Base-by-base conservation (phyloP, 2,113 vertebrate genomes). In the Egretta garzetta region DNA sequence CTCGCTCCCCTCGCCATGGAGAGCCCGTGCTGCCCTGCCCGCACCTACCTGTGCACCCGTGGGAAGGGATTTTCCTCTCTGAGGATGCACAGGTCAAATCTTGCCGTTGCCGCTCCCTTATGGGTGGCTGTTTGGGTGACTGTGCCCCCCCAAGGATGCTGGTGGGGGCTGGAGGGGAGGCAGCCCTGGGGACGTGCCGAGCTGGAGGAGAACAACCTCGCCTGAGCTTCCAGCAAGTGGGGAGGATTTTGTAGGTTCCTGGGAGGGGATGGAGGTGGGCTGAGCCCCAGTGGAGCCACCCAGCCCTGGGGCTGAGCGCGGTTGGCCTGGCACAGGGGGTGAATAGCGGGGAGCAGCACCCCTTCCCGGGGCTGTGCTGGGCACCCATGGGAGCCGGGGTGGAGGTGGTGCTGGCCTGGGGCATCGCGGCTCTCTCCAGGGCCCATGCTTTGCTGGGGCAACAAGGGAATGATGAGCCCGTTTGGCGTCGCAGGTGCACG, bases 401-500 rank as follows among this genome's bases (percentile, higher is more conserved):
- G 41, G 4, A 32, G 30, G 12, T 19, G 82, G 21, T 59, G 24
- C 20, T 90, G 68, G 22, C 16, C 20, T 17, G 75, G 63, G 80
- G 23, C 8, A 5, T 12, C 1, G 0, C 0, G 8, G 47, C 58
- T 45, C 73, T 85, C 67, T n/a, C 3, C 14, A 8, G 79, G 76
- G 49, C 27, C 47, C 28, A 50, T 12, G 55, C 41, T 58, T 59
- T 5, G 21, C 62, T 37, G 74, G 8, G 95, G 32, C 1, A 28
- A 64, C 50, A 30, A 32, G 30, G 37, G 10, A 0, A 10, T 1
- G 17, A 33, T 49, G n/a, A 82, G 16, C 27, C 95, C 77, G 22
- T 75, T 88, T 93, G 86, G 95, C 62, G 80, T 81, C 60, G 2
- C 96, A 99, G 99, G 86, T 88, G 56, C 1, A 16, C 41, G 1